These are phyloP conservation scores for Pseudococcus longispinus DNA, from an alignment of 2,888 invertebrate genomes.

Conservation along the genomic window DNA sequence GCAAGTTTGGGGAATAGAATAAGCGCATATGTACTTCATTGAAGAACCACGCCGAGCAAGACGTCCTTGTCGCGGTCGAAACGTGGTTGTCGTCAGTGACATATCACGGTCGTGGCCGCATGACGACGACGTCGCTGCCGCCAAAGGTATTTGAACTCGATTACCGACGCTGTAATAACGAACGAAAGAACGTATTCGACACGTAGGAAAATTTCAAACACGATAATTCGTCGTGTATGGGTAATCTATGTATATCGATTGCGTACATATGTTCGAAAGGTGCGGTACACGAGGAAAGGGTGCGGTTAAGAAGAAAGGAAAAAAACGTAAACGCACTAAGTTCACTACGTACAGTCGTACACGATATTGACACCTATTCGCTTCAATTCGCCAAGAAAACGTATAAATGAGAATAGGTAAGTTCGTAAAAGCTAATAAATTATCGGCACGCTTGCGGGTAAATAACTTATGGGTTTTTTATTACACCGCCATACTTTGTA, in stretches of 20 bases:
- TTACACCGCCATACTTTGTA: neutral
- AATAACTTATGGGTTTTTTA: neutral
- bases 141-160: conserved; percentile 4
- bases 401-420: neutral
- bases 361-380: neutral
- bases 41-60: neutral
- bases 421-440: neutral
- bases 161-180: neutral
- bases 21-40: neutral
- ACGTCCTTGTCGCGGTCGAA: conserved; percentile 1
- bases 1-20: neutral
- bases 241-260: neutral
- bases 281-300: neutral
- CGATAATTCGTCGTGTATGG: neutral
- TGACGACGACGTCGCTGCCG: neutral
- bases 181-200: neutral
- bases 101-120: neutral
- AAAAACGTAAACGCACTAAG: neutral
- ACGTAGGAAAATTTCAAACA: too few relatives aligned
- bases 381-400: neutral
- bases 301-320: neutral
- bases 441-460: neutral
- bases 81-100: neutral
- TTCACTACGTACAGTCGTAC: neutral
- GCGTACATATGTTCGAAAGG: neutral